Conservation (phyloP, 2,797 vertebrate genomes). For the Parauchenoglanis punctatus region DNA sequence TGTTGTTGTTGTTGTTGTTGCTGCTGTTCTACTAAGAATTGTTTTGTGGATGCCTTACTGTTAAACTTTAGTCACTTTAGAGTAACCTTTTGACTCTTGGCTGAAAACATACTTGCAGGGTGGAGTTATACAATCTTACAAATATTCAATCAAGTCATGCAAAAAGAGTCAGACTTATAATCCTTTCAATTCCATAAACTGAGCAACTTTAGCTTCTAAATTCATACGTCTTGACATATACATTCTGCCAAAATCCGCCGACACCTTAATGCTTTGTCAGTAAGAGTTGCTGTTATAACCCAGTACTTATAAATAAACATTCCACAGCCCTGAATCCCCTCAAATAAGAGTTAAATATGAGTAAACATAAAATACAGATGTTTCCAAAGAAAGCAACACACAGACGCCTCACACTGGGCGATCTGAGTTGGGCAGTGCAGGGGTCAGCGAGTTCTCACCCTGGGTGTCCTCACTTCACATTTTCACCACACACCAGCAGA, state of each 20-base stretch:
- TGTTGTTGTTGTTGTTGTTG: background rate
- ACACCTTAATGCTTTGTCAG: background rate
- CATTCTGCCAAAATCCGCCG: background rate
- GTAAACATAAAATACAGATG: constrained; percentile 66
- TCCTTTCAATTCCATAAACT: background rate
- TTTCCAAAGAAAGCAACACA: constrained; percentile 33
- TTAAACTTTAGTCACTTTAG: background rate
- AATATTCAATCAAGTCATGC: background rate
- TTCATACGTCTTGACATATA: background rate
- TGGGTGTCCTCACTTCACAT: constrained; percentile 47
- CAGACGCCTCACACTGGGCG: background rate
- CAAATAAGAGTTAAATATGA: constrained; percentile 47
- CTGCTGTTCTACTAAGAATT: background rate
- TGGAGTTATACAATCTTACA: background rate
- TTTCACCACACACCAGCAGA: constrained; percentile 13
- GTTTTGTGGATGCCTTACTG: background rate
- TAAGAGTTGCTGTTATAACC: background rate
- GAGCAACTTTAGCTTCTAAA: background rate
- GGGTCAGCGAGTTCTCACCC: constrained; percentile 46
- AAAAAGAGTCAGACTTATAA: background rate
- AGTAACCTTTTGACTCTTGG: background rate
- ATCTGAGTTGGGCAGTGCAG: background rate
- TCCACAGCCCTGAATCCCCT: background rate
- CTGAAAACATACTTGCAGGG: background rate
- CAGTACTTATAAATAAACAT: background rate